Evolutionary conservation across 1,140 invertebrate species (phyloP).

Genomic region (Drosophila bifasciata): DNA sequence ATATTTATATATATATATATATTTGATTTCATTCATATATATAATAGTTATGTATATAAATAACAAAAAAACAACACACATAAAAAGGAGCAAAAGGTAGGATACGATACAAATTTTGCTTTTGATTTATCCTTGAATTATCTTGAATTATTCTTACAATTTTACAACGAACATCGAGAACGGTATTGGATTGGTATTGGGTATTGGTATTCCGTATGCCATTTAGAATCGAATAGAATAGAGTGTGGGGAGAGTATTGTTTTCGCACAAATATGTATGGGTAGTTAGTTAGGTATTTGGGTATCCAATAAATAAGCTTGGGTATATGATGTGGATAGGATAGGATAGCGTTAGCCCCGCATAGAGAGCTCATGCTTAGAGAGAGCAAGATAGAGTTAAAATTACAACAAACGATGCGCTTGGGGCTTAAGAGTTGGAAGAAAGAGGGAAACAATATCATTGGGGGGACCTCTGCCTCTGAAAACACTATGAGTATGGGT

Average conservation of each 20-base stretch:
- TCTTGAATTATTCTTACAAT: slow-evolving; percentile 63
- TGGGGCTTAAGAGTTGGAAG: slow-evolving; percentile 32
- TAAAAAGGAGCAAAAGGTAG: slow-evolving; percentile 80
- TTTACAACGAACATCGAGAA: slow-evolving; percentile 74
- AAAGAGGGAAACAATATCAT: slow-evolving; percentile 12
- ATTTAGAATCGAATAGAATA: slow-evolving; percentile 27
- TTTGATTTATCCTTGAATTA: slow-evolving; percentile 49
- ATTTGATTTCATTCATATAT: slow-evolving; percentile 59
- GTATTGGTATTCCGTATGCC: slow-evolving; percentile 20
- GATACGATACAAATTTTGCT: slow-evolving; percentile 60
- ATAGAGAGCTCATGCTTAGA: slow-evolving; percentile 15
- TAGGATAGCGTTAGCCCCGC: slow-evolving; percentile 29
- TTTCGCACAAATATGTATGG: slow-evolving; percentile 74
- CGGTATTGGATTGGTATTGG: not conserved
- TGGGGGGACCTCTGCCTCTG: slow-evolving; percentile 12
- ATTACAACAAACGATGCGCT: slow-evolving; percentile 41
- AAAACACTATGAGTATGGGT: slow-evolving; percentile 18
- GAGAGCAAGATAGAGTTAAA: slow-evolving; percentile 17
- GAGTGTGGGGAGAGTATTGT: slow-evolving; percentile 74
- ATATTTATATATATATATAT: slow-evolving; percentile 54
- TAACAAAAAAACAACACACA: slow-evolving; percentile 82
- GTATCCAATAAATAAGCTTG: slow-evolving; percentile 49
- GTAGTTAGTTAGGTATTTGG: slow-evolving; percentile 50
- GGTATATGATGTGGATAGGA: slow-evolving; percentile 32
- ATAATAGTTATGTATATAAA: slow-evolving; percentile 79